Percentiles rank a stretch among this genome's conserved stretches.
Conservation (phyloP, 2,797 vertebrate species). For the Takifugu ocellatus region DNA sequence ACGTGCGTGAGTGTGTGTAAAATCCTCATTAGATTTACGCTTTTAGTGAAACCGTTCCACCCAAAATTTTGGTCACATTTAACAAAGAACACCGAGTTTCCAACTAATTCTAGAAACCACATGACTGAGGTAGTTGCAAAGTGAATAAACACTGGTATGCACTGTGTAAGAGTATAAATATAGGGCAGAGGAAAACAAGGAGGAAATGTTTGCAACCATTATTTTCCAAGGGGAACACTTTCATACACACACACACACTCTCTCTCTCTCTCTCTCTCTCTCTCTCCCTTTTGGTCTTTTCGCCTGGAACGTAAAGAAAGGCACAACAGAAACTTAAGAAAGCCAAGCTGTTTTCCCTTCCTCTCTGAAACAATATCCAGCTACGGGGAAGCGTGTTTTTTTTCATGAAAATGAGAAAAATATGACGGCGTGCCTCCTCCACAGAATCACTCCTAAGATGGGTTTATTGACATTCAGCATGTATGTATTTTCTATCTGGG, state of each 20-base stretch:
- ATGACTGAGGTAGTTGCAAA: constrained; percentile 40
- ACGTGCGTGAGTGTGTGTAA: neutral
- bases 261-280: too few relatives aligned
- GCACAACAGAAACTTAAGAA: constrained; percentile 10
- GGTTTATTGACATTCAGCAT: constrained; percentile 36
- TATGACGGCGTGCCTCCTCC: neutral
- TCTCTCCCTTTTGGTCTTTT: constrained; percentile 31
- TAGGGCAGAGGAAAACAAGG: constrained; percentile 46
- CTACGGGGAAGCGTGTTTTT: constrained; percentile 3
- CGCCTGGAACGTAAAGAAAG: constrained; percentile 41
- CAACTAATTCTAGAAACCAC: constrained; percentile 38
- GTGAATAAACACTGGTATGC: constrained; percentile 45
- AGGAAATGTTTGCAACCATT: constrained; percentile 63
- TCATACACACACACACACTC: constrained; percentile 19
- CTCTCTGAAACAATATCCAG: constrained; percentile 39
- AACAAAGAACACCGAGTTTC: constrained; percentile 18
- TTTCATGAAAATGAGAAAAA: constrained; percentile 5
- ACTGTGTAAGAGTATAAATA: constrained; percentile 45
- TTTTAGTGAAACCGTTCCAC: constrained; percentile 3
- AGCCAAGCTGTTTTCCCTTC: constrained; percentile 36
- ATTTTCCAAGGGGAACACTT: constrained; percentile 60
- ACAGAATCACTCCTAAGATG: constrained; percentile 8
- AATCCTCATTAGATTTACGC: neutral
- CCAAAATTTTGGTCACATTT: constrained; percentile 5
- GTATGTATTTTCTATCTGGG: constrained; percentile 28